Base-by-base conservation (phyloP, 2,113 vertebrate species). In the Protobothrops flavoviridis region DNA sequence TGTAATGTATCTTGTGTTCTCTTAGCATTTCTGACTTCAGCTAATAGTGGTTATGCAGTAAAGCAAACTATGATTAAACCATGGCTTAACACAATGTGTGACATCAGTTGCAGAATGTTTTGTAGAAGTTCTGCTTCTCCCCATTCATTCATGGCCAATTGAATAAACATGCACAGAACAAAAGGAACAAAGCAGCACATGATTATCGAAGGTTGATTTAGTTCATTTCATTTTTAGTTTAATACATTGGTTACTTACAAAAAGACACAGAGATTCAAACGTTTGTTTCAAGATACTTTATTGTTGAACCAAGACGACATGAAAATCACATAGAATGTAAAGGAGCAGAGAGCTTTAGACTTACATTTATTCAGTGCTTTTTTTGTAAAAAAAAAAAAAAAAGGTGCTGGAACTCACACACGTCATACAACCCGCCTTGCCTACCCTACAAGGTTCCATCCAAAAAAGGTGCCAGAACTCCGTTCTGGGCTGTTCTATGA, bases 251-350 rank as follows among this genome's bases (percentile, higher is more conserved):
- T 90, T 39, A 86, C 11, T 90, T 12, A 64, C 57, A n/a, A 90
- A 90, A 56, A 90, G 74, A 87, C 92, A 23, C 43, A 87, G n/a
- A 26, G 43, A 61, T 56, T 13, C 43, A 45, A 93, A 90, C 45
- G 20, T 5, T 61, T 86, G 53, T 55, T 86, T 90, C 89, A 93
- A 74, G 53, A 86, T 64, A 86, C n/a, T 93, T 93, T 90, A 90
- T 90, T 93, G 85, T 87, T 88, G 33, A 90, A 90, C 53, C 56
- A 93, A 61, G 55, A 90, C 10, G 21, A 90, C 33, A 90, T 50
- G 55, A 86, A 57, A 23, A 4, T 87, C 74, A 93, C 53, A 86
- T 85, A 21, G 48, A 90, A 86, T 61, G 21, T 39, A 23, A 69
- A 90, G 29, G 12, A 64, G 43, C 48, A 24, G 92, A 57, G 74